A percentile compares a stretch with the other conserved stretches of the same genome.
Conservation (phyloP, 2,888 invertebrate genomes). For the Brachyptera risi region DNA sequence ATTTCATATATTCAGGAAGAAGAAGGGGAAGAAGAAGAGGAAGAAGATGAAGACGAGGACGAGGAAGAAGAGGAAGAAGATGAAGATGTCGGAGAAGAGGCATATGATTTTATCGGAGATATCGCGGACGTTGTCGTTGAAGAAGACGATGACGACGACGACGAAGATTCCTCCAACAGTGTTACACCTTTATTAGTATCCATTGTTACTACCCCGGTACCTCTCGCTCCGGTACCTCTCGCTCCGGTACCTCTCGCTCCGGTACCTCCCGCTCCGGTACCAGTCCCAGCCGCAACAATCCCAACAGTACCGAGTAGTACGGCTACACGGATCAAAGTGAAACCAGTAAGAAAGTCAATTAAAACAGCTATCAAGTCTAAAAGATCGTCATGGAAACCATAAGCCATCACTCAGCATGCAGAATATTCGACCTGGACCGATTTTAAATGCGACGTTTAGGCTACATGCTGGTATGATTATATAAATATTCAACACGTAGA, state of each 20-base stretch:
- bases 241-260: not conserved
- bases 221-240: not conserved
- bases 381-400: too few species aligned
- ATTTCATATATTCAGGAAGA: too few species aligned
- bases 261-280: not conserved
- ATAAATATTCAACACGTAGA: not conserved
- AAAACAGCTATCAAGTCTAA: not conserved
- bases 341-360: not conserved
- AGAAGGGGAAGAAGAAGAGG: conserved; percentile 34
- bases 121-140: conserved; percentile 48
- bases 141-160: conserved; percentile 41
- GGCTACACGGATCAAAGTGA: too few species aligned
- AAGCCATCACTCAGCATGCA: too few species aligned
- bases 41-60: conserved; percentile 5
- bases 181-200: not conserved
- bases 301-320: too few species aligned
- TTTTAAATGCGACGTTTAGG: too few species aligned
- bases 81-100: not conserved
- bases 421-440: too few species aligned
- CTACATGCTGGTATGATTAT: not conserved
- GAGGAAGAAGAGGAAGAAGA: conserved; percentile 6
- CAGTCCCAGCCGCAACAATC: too few species aligned
- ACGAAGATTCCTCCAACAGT: conserved; percentile 35
- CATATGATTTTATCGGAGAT: conserved; percentile 44
- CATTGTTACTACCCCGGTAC: not conserved